Base-by-base conservation (phyloP, 2,888 invertebrate species). In the Drosophila paracracens region DNA sequence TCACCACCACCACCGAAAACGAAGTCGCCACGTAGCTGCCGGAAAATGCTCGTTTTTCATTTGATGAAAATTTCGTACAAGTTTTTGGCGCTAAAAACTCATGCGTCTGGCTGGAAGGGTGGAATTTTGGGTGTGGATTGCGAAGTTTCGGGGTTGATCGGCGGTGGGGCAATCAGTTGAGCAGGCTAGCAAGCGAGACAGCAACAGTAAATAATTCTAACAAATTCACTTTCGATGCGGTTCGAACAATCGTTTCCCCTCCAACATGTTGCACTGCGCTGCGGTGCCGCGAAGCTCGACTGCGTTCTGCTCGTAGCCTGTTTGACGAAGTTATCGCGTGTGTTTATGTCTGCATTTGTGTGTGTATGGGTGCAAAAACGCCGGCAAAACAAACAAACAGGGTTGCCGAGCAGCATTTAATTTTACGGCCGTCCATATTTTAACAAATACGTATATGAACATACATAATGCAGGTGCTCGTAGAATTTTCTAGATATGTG, bases 191-290 rank as follows among this genome's bases (percentile, higher is more conserved):
- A 52, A 76, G 62, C 4, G 62, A 66, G 70, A 76, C 11, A 50
- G 68, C 25, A 74, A 36, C 31, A 54, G 31, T 21, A n/a, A 53
- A 57, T 53, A 53, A 25, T 61, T 68, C 46, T 29, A 58, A 61
- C 43, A 82, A 82, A 87, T 88, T 88, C 88, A 87, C 90, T 90
- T 87, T 88, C 90, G 48, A 77, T 82, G 87, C 75, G 51, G 75
- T 35, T 89, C 81, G 66, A 81, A 72, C 70, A 13, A 33, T 2
- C 65, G 48, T 70, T 83, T 83, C 86, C 89, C 90, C 88, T 87
- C 35, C 72, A 87, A 87, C 88, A 62, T 79, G 86, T 67, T 89
- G 66, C 31, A 54, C 72, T 35, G 79, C 68, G 53, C 38, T 50
- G 50, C 58, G 61, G 29, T 33, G 16, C 7, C 8, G 27, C n/a